These are phyloP conservation scores for Coelinius sp. DNA, from an alignment of 2,888 invertebrate species.

Conservation along the genomic window DNA sequence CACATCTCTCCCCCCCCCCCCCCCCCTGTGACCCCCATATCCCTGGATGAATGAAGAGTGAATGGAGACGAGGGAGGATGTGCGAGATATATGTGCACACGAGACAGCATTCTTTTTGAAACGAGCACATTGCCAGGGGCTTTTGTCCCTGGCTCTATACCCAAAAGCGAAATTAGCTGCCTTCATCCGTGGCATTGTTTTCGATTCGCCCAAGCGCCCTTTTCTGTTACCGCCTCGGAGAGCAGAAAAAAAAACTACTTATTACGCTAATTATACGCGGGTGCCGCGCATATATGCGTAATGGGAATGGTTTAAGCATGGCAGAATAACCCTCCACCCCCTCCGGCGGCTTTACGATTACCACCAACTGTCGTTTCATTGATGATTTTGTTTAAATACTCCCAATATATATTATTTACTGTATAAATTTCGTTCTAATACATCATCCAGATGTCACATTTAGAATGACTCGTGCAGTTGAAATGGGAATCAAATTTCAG, in stretches of 20 bases:
- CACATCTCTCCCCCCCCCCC: background rate
- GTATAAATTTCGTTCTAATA: conserved; percentile 9
- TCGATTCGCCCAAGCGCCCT: conserved; percentile 55
- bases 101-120: conserved; percentile 38
- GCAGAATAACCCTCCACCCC: conserved; percentile 31
- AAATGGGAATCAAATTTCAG: conserved; percentile 23
- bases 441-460: conserved; percentile 27
- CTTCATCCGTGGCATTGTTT: conserved; percentile 64
- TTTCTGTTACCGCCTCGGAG: conserved; percentile 29
- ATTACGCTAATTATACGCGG: conserved; percentile 70
- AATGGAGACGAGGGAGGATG: conserved; percentile 66
- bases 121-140: conserved; percentile 50
- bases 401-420: background rate
- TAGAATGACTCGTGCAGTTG: background rate
- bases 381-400: conserved; percentile 38
- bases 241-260: conserved; percentile 64
- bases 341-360: conserved; percentile 57
- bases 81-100: conserved; percentile 46
- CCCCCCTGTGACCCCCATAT: conserved; percentile 10
- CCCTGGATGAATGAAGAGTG: conserved; percentile 49
- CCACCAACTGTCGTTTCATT: conserved; percentile 62
- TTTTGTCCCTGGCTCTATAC: conserved; percentile 48
- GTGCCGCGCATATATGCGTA: conserved; percentile 48
- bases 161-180: conserved; percentile 63
- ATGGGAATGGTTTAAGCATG: conserved; percentile 44